Evolutionary conservation across 1,140 invertebrate species (phyloP), one percentile per base, ranked within the genome.

Genomic region (Chironomus striatipennis): DNA sequence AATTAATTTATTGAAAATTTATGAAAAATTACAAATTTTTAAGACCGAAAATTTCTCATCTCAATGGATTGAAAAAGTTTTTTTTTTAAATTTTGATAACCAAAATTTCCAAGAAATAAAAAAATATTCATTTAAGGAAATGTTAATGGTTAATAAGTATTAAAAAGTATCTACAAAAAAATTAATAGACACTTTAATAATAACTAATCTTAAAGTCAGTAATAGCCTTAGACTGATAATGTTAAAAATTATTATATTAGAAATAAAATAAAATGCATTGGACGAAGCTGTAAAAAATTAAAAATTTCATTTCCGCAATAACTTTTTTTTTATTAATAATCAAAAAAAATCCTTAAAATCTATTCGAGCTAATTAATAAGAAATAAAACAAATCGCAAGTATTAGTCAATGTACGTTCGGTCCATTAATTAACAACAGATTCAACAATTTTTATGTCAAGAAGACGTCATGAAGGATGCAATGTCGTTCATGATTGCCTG

Each of bases 381-480:
- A 34, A 34, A n/a, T n/a, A n/a, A n/a, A n/a, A n/a, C n/a, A n/a
- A n/a, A 34, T 34, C 24, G 24, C 24, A 34, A 34, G 5, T 34
- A 34, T 34, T 34, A 34, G 24, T 57, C n/a, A 57, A 57, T n/a
- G n/a, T 57, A 12, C 10, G 47, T 57, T 57, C n/a, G 47, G 47
- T 57, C 7, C 47, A 57, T 15, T 1, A 15, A 12, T 57, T 57
- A n/a, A n/a, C 47, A 57, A 12, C 5, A 15, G 12, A 57, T 57
- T 4, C 9, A n/a, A 5, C n/a, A 42, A 8, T 34, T 67, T 34
- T 64, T 70, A 17, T 74, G 81, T 81, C 75, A 82, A 78, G 75
- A 82, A 78, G 74, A 82, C 80, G 78, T 79, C 81, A 78, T 82
- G 81, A 73, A 82, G 78, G 72, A 82, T 82, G 75, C 81, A 82